Evolutionary conservation across 2,888 invertebrate genomes (phyloP).

Genomic region (Crioceris asparagi): DNA sequence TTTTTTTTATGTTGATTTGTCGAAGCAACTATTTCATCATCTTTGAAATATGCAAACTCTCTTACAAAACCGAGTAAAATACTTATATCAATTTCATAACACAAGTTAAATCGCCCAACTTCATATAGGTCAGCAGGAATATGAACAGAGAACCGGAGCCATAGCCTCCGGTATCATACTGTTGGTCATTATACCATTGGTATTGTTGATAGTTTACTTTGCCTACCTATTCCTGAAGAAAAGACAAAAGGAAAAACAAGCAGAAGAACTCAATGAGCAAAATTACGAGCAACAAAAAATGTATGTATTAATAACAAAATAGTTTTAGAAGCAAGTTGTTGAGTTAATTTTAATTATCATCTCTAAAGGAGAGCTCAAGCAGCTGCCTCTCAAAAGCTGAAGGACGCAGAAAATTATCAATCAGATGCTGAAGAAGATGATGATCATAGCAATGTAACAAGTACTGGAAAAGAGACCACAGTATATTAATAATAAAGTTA

Average conservation of each 20-base stretch:
- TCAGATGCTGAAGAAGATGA: conserved; percentile 28
- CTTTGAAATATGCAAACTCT: too few relatives aligned
- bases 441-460: conserved; percentile 22
- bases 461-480: conserved; percentile 21
- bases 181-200: conserved; percentile 62
- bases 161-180: conserved; percentile 68
- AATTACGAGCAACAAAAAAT: conserved; percentile 17
- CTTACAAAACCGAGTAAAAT: too few relatives aligned
- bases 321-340: not conserved
- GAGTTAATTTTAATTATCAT: not conserved
- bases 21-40: too few relatives aligned
- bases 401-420: conserved; percentile 27
- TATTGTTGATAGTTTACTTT: conserved; percentile 51
- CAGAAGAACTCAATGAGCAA: conserved; percentile 22
- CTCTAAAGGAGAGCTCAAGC: conserved; percentile 27
- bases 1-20: too few relatives aligned
- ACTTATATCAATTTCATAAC: too few relatives aligned
- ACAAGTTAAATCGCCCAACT: too few relatives aligned
- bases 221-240: conserved; percentile 30
- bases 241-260: conserved; percentile 25
- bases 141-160: conserved; percentile 65
- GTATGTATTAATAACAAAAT: conserved; percentile 12
- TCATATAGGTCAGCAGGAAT: conserved; percentile 79
- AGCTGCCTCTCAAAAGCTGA: conserved; percentile 29
- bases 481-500: too few relatives aligned